Base-by-base conservation (phyloP, 2,888 invertebrate species). In the Corbicula japonica region DNA sequence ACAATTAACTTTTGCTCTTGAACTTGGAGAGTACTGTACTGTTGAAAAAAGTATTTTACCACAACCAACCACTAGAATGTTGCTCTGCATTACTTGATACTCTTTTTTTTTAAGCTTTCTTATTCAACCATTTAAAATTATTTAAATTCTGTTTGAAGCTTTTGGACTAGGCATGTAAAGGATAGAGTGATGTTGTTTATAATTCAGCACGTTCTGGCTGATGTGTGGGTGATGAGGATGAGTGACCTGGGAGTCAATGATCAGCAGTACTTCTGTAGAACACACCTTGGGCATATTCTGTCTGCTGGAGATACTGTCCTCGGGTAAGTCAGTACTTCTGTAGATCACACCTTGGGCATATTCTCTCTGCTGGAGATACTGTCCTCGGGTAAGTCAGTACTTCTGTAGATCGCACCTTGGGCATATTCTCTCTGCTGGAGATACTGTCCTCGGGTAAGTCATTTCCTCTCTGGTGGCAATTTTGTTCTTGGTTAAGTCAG, bases 361-460 rank as follows among this genome's bases (percentile, higher is more conserved):
- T 99, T 81, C 94, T 99, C 54, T 97, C 23, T 34, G 21, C 60
- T 1, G 70, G 70, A 1, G 70, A 70, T n/a, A 70, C 70, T 26
- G 70, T 70, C 0, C 38, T 70, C 2, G 70, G 70, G 70, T 70
- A 60, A 21, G 50, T 56, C 15, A n/a, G 6, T 3, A 97, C 84
- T 98, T 98, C 92, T 96, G 97, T 8, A 95, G 97, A 84, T 98
- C 98, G 1, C 99, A 99, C 94, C 94, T 99, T 58, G 99, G 99
- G 0, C 97, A 98, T 93, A 94, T 99, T 81, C 94, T 99, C 54
- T 97, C 23, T 34, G 21, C 60, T 1, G 70, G 70, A 1, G 70
- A 70, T n/a, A 70, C 70, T 26, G 70, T 70, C 0, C 38, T 70
- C 2, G 70, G 70, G 70, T 70, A 60, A 21, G 50, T 56, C 15